These are phyloP conservation scores for Bovichtus diacanthus DNA, from an alignment of 2,797 vertebrate genomes.

Conservation along the genomic window DNA sequence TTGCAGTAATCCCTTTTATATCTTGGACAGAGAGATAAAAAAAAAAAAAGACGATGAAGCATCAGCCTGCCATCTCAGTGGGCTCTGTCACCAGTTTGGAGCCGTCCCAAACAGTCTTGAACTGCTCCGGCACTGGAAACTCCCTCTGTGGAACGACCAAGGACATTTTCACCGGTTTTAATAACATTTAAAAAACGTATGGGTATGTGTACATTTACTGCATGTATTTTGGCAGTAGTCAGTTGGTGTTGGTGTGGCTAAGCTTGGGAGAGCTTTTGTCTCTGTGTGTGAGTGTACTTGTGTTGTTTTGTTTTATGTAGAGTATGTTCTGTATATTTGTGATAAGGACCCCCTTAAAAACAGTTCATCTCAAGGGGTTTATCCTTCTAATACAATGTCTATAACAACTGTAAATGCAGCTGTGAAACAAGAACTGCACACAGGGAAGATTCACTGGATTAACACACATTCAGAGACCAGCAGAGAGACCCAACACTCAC, in stretches of 20 bases:
- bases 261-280: no score
- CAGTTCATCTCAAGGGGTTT: no score
- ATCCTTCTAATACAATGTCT: no score
- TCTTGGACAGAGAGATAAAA: constrained; percentile 1
- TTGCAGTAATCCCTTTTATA: constrained; percentile 30
- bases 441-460: background rate
- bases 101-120: constrained; percentile 97
- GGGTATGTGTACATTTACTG: no score
- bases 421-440: background rate
- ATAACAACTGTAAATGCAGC: background rate
- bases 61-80: constrained; percentile 94
- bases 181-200: no score
- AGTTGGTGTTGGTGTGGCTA: no score
- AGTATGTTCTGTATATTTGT: no score
- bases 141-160: constrained; percentile 87
- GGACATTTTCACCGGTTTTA: no score
- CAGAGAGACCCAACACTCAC: constrained; percentile 85
- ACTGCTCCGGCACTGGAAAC: constrained; percentile 98
- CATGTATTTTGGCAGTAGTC: no score
- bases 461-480: background rate
- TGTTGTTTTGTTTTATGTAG: no score
- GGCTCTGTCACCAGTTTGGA: constrained; percentile 96
- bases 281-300: no score
- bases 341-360: no score
- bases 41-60: background rate